phyloP scores from a whole-genome alignment of 2,888 invertebrate species.

The Thymelicus sylvestris region DNA sequence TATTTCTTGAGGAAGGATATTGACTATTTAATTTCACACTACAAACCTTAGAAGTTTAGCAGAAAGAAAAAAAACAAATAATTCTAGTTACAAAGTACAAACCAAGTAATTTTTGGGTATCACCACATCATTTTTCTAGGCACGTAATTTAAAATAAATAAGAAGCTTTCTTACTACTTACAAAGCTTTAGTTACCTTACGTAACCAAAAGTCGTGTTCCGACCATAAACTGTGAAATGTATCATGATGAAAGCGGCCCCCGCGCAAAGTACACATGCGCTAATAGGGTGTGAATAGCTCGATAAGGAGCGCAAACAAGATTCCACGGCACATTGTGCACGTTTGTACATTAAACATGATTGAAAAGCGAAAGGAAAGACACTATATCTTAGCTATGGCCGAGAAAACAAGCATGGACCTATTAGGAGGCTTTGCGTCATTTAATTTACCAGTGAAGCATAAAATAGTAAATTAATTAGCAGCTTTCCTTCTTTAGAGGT shows the following conservation, averaged over 20 bases:
- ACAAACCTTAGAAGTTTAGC: too few species aligned
- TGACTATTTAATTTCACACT: too few species aligned
- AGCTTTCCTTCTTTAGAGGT: too few species aligned
- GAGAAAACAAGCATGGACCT: too few species aligned
- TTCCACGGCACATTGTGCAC: conserved; percentile 30
- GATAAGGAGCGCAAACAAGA: conserved; percentile 54
- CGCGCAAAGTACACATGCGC: conserved; percentile 50
- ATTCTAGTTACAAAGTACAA: too few species aligned
- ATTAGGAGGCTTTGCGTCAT: too few species aligned
- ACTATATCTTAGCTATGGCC: background rate
- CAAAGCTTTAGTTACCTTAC: background rate
- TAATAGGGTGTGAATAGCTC: conserved; percentile 60
- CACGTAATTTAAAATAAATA: too few species aligned
- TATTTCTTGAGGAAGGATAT: too few species aligned
- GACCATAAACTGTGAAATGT: conserved; percentile 11
- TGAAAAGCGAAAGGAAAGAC: conserved; percentile 4
- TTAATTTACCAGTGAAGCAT: background rate
- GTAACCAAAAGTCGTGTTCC: conserved; percentile 13
- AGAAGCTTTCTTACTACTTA: background rate
- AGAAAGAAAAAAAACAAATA: too few species aligned
- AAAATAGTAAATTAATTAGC: too few species aligned
- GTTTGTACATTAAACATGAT: background rate
- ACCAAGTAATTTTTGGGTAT: too few species aligned
- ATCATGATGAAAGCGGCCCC: conserved; percentile 41
- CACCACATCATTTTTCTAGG: too few species aligned